These are phyloP conservation scores for Coilia nasus DNA, from an alignment of 2,797 vertebrate genomes.

Conservation along the genomic window DNA sequence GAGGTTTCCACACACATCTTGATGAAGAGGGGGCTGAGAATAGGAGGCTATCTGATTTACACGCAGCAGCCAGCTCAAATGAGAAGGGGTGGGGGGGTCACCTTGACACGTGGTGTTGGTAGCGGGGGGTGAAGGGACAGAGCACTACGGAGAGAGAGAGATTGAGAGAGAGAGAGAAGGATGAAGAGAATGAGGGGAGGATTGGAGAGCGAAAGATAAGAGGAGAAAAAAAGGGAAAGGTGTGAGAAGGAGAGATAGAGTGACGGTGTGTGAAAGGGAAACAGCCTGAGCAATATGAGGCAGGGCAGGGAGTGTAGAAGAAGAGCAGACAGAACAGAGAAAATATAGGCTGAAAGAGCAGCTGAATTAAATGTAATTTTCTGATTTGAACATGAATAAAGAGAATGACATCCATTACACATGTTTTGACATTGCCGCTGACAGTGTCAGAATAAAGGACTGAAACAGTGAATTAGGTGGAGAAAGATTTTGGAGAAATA, in stretches of 20 bases:
- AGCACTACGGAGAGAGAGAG: not conserved
- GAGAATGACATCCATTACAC: too few relatives aligned
- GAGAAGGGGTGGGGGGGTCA: slow-evolving; percentile 27
- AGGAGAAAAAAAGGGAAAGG: not conserved
- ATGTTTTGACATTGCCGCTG: not conserved
- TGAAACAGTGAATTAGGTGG: not conserved
- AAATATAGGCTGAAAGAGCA: not conserved
- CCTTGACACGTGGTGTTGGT: slow-evolving; percentile 37
- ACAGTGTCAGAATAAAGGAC: not conserved
- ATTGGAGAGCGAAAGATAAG: not conserved
- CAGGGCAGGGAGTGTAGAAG: not conserved
- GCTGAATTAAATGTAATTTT: not conserved
- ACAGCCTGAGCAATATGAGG: not conserved
- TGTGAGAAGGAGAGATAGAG: not conserved
- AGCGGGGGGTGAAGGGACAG: not conserved
- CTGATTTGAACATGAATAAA: not conserved
- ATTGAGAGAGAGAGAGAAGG: not conserved
- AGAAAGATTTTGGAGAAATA: not conserved
- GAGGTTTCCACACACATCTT: slow-evolving; percentile 45
- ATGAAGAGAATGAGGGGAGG: not conserved
- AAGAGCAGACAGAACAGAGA: not conserved
- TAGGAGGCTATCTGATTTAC: slow-evolving; percentile 38
- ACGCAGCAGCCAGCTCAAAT: slow-evolving; percentile 7
- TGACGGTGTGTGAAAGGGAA: not conserved
- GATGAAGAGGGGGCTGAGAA: slow-evolving; percentile 48